Evolutionary conservation across 1,140 invertebrate species (phyloP), one percentile per base, ranked within the genome.

Genomic region (Hycleus cichorii): DNA sequence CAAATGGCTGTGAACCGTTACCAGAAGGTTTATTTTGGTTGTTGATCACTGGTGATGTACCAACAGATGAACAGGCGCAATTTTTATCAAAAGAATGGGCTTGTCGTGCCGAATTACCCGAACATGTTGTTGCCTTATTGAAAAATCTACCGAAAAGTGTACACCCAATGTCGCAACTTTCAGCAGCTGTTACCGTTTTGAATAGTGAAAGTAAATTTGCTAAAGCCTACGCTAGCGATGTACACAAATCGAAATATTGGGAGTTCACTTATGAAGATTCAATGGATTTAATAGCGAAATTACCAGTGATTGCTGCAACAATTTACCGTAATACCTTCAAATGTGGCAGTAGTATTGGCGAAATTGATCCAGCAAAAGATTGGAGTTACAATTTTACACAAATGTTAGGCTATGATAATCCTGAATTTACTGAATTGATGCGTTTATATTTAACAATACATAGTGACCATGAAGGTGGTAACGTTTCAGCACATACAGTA

Each of bases 21-120:
- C 92, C 92, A 1, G 92, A 95, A 77, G 91, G 88, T 74, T 79
- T 94, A 3, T 95, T 93, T 76, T 95, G 91, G 91, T 78, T 95
- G 4, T 75, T 95, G 43, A 81, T 90, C 49, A 94, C 92, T 58
- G 91, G 91, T 3, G 86, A 94, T 56, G 80, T 95, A 39, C 92
- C 91, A 9, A 89, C 79, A 32, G 81, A 87, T 1, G 83, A 82
- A 54, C 89, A 91, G 78, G 82, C 80, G 2, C 82, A 85, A 72
- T 79, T 85, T 12, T 67, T 95, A 10, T 92, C 89, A 3, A 83
- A 88, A 72, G 87, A 93, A 72, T 95, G 91, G 89, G 90, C 91
- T 3, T 76, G 85, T 38, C 77, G 91, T 39, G 90, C 91, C 42
- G 83, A 85, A 57, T 71, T 95, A 1, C 93, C 93, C 0, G 78